Evolutionary conservation across 2,888 invertebrate genomes (phyloP), one percentile per base, ranked within the genome.

Genomic region (Tipula lateralis): DNA sequence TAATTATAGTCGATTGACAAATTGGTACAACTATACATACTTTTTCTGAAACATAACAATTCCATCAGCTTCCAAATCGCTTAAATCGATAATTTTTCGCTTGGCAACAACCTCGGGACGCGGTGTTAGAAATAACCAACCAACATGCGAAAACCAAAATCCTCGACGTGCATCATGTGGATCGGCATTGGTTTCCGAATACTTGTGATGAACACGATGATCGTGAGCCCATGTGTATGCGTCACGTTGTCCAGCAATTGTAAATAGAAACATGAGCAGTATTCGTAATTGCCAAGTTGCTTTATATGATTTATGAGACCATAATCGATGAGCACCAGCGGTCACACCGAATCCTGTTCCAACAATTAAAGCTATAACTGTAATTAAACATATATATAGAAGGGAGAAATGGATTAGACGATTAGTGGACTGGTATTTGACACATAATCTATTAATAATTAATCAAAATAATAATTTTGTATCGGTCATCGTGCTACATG

Each of bases 101-200:
- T 95, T 93, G 86, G 92, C 92, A 16, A 93, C 93, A 0, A 95
- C 96, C 2, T 94, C 92, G 0, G 96, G 96, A 89, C 96, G 97
- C 0, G 97, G 96, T 0, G 95, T 95, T 0, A 94, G 91, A 84
- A 97, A 93, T 81, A 98, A 91, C 98, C 98, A 98, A 6, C 97
- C 98, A 7, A 98, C 95, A 89, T 98, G 98, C 0, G 97, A 94
- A 89, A 97, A 98, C 91, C 96, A 95, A 90, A 96, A 96, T 12
- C 98, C 98, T 66, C 96, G 91, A 84, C 94, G 93, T 1, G 95
- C 94, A 89, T 97, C 95, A 83, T 90, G 90, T 1, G 90, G 90
- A 89, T 97, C 97, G 0, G 96, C 95, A 85, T 95, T 95, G 0
- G 96, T 95, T 90, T 97, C 97, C 36, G 95, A 93, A 90, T 95